A percentile compares a stretch with the other conserved stretches of the same genome.
Evolutionary conservation across 2,113 vertebrate genomes (phyloP).

Genomic region (Zapornia atra): DNA sequence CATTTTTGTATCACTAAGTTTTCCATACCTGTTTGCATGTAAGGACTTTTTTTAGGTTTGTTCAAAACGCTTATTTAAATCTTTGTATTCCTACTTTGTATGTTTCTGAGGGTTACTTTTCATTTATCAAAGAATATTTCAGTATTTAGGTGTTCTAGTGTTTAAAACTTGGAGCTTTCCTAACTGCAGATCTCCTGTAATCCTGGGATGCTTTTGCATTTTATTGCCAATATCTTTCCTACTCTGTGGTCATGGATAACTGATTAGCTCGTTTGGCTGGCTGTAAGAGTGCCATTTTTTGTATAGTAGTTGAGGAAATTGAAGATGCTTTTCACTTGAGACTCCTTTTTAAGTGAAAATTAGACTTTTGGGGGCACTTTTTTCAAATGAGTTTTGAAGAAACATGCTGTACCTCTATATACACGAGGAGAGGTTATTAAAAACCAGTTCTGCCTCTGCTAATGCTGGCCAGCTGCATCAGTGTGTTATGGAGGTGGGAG

Average conservation of each 20-base stretch:
- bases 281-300: background rate
- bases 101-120: background rate
- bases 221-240: background rate
- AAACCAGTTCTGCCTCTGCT: background rate
- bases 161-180: background rate
- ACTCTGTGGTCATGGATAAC: background rate
- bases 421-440: accelerated
- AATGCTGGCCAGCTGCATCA: background rate
- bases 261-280: background rate
- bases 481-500: accelerated
- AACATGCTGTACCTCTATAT: background rate
- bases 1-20: background rate
- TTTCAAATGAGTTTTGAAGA: background rate
- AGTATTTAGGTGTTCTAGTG: background rate
- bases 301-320: background rate
- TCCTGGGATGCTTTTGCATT: background rate
- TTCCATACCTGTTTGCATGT: background rate
- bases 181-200: background rate
- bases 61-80: background rate
- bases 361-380: background rate
- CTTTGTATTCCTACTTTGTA: background rate
- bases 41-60: background rate
- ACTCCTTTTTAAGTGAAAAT: background rate
- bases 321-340: background rate
- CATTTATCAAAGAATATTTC: background rate